phyloP scores from a whole-genome alignment of 1,140 invertebrate genomes.

The Trichomalopsis sarcophagae region DNA sequence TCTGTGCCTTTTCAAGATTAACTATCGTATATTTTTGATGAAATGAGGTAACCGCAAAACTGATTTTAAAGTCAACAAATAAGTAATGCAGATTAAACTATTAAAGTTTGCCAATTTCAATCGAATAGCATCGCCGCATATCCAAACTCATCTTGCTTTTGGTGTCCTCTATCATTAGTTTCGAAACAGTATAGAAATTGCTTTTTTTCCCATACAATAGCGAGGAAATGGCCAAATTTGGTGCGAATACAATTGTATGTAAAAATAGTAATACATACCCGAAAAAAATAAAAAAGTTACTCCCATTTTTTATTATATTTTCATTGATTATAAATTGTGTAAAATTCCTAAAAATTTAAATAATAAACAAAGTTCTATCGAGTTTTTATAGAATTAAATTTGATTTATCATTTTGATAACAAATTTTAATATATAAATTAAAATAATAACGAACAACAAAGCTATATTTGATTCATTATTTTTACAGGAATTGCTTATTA shows the following conservation, averaged over 20 bases:
- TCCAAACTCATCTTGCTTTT: constrained; percentile 20
- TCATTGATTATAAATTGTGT: neutral
- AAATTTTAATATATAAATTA: no score
- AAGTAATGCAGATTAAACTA: neutral
- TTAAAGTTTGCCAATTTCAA: neutral
- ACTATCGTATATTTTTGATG: neutral
- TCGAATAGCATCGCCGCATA: neutral
- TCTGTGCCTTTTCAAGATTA: constrained; percentile 51
- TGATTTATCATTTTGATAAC: no score
- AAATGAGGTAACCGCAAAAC: neutral
- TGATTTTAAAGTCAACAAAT: neutral
- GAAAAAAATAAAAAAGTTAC: neutral
- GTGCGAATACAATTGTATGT: neutral
- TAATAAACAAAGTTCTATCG: no score
- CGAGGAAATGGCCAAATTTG: neutral
- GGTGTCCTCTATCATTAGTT: neutral
- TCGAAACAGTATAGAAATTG: neutral
- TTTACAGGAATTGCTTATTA: neutral
- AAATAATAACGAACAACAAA: no score
- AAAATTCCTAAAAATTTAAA: neutral
- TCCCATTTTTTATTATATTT: neutral
- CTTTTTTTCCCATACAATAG: neutral
- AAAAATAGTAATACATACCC: neutral
- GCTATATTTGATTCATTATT: neutral
- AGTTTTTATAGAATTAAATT: no score